phyloP scores from a whole-genome alignment of 2,888 invertebrate genomes.

The Philereme transversata region DNA sequence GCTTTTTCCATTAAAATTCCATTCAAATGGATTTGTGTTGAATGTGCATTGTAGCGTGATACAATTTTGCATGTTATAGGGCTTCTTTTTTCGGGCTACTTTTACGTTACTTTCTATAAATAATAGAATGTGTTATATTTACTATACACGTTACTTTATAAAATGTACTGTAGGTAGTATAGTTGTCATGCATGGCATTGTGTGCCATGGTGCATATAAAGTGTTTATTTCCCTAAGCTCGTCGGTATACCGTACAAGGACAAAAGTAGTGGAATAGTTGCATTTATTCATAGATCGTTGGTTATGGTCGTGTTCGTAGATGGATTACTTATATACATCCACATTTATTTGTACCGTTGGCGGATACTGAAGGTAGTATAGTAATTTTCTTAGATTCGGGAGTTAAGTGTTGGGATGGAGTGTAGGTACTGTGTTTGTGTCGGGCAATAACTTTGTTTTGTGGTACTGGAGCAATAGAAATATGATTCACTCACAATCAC shows the following conservation, averaged over 20 bases:
- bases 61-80: slow-evolving; percentile 47
- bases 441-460: no score
- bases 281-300: slow-evolving; percentile 20
- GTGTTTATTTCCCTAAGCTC: slow-evolving; percentile 32
- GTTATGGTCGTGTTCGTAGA: slow-evolving; percentile 6
- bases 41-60: slow-evolving; percentile 44
- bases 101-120: slow-evolving; percentile 28
- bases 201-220: slow-evolving; percentile 29
- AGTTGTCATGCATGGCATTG: slow-evolving; percentile 24
- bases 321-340: no score
- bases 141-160: not conserved
- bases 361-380: no score
- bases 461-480: no score
- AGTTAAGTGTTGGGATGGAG: no score
- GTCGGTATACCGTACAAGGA: slow-evolving; percentile 20
- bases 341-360: no score
- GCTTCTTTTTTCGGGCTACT: slow-evolving; percentile 33
- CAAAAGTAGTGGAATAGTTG: slow-evolving; percentile 12
- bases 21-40: slow-evolving; percentile 27
- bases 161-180: not conserved
- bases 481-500: no score
- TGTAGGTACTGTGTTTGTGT: no score
- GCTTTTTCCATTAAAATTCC: slow-evolving; percentile 24
- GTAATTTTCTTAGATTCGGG: no score
- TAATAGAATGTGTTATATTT: slow-evolving; percentile 15